Evolutionary conservation across 2,888 invertebrate genomes (phyloP).

Genomic region (Dermolepida albohirtum): DNA sequence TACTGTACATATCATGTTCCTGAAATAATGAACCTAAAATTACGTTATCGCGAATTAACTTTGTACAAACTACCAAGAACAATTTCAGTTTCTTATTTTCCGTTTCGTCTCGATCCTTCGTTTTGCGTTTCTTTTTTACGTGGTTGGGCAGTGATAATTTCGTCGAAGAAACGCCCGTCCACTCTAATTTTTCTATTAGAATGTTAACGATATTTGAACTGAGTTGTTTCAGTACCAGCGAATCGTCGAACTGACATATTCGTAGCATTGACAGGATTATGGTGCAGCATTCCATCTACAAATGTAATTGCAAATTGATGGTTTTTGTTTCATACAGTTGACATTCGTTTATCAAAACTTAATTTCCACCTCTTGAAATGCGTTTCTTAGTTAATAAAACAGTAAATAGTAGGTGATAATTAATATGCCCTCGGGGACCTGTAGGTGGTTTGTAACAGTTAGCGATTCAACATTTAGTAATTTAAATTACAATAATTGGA

Average conservation of each 20-base stretch:
- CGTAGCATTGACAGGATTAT: conserved; percentile 57
- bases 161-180: conserved; percentile 54
- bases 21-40: conserved; percentile 8
- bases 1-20: conserved; percentile 11
- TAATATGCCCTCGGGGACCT: no score
- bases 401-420: no score
- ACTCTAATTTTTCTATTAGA: conserved; percentile 57
- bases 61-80: conserved; percentile 13
- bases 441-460: no score
- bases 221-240: conserved; percentile 55
- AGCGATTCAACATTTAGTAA: no score
- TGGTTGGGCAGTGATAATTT: conserved; percentile 41
- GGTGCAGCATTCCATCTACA: conserved; percentile 57
- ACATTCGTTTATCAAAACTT: no score
- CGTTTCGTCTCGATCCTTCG: conserved; percentile 3
- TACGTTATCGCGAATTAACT: background rate
- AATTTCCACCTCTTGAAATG: no score
- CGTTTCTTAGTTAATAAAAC: no score
- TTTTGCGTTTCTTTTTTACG: conserved; percentile 38
- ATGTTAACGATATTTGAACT: conserved; percentile 52
- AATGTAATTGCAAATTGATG: no score
- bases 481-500: no score
- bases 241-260: conserved; percentile 58
- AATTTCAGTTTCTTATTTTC: conserved; percentile 43
- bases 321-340: no score